A percentile compares a stretch with the other conserved stretches of the same genome.
Evolutionary conservation across 2,797 vertebrate species (phyloP).

Genomic region (Eremophila alpestris): DNA sequence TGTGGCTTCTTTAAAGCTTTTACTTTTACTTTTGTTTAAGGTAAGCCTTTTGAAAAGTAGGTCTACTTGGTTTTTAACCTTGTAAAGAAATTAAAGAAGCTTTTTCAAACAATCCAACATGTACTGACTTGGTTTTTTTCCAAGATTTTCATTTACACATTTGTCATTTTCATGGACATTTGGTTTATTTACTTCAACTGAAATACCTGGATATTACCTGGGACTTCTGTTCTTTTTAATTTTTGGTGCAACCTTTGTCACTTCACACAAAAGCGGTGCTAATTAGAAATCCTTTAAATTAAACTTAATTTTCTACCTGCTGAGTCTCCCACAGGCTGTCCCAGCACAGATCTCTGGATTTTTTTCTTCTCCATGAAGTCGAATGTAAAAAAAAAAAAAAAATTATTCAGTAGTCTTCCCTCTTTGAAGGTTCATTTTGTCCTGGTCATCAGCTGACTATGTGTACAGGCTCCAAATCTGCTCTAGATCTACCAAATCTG

Average conservation of each 20-base stretch:
- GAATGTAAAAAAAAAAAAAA: background rate
- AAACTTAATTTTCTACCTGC: background rate
- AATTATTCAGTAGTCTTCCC: background rate
- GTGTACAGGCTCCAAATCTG: too few species aligned
- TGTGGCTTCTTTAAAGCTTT: background rate
- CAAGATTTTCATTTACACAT: background rate
- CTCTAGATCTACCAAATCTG: too few species aligned
- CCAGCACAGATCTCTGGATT: background rate
- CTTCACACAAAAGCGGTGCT: rapidly evolving
- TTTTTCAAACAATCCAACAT: background rate
- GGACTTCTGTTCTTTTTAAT: background rate
- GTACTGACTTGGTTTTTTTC: background rate
- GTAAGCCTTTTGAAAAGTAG: background rate
- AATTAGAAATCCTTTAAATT: background rate
- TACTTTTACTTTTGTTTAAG: background rate
- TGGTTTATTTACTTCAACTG: background rate
- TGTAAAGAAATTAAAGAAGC: background rate
- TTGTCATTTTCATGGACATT: background rate
- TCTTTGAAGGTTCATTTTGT: background rate
- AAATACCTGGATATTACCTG: background rate
- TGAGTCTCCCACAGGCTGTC: background rate
- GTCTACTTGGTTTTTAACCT: background rate
- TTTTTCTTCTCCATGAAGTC: background rate
- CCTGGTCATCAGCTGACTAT: background rate
- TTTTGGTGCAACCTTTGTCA: background rate